These are phyloP conservation scores for Motacilla alba DNA, from an alignment of 2,113 vertebrate species.

Conservation along the genomic window DNA sequence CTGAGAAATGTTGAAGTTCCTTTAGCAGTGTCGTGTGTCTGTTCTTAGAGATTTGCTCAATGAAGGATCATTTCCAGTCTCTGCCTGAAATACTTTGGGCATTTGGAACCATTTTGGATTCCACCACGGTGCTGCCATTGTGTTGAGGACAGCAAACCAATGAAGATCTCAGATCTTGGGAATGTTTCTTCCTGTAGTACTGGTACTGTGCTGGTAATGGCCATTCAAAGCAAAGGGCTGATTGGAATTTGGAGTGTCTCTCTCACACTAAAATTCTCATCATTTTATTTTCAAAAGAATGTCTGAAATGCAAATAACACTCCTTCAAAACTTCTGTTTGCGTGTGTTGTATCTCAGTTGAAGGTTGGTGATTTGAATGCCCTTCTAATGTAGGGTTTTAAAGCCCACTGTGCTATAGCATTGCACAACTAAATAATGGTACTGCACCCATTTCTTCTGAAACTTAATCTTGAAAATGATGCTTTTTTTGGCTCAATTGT, in stretches of 20 bases:
- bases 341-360: background rate
- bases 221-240: background rate
- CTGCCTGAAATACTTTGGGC: background rate
- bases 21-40: background rate
- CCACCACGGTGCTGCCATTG: background rate
- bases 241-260: background rate
- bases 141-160: background rate
- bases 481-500: background rate
- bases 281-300: background rate
- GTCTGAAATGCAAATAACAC: background rate
- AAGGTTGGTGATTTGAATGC: background rate
- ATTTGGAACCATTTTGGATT: background rate
- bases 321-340: background rate
- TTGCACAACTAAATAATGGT: background rate
- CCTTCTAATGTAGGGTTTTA: background rate
- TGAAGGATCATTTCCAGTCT: background rate
- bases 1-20: rapidly evolving
- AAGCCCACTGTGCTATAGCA: background rate
- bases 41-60: background rate
- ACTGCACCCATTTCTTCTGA: background rate
- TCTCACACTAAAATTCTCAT: background rate
- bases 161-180: background rate
- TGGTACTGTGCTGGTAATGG: background rate
- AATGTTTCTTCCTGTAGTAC: background rate
- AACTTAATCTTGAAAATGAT: background rate